Conservation (phyloP, 2,888 invertebrate species). For the Villa cingulata region DNA sequence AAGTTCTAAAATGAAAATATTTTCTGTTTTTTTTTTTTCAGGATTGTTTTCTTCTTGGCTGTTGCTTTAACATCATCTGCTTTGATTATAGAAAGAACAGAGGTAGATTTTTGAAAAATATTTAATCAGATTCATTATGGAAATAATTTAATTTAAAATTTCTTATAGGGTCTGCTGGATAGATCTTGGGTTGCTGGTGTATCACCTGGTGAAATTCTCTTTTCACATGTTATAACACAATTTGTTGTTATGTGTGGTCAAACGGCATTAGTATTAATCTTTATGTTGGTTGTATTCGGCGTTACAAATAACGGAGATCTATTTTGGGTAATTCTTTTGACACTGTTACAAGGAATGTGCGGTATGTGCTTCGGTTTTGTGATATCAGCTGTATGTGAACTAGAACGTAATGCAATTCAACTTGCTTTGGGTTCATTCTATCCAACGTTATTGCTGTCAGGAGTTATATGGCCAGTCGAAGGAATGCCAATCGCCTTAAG, state of each 20-base stretch:
- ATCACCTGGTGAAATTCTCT: conserved; percentile 77
- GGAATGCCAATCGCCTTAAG: conserved; percentile 80
- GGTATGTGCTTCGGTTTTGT: conserved; percentile 96
- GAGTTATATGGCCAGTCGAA: conserved; percentile 94
- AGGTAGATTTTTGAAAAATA: conserved; percentile 32
- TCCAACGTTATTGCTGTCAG: conserved; percentile 80
- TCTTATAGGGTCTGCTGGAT: conserved; percentile 58
- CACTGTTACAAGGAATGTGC: conserved; percentile 79
- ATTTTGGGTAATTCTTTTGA: conserved; percentile 68
- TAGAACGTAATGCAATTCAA: conserved; percentile 87
- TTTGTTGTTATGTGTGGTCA: conserved; percentile 92
- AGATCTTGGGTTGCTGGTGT: conserved; percentile 91
- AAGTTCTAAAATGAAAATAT: not conserved
- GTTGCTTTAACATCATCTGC: conserved; percentile 88
- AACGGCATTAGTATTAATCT: conserved; percentile 76
- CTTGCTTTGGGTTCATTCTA: conserved; percentile 88
- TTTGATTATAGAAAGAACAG: conserved; percentile 79
- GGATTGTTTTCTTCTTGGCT: conserved; percentile 92
- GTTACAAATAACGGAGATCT: conserved; percentile 84
- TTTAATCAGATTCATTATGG: not conserved
- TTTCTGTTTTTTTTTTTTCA: conserved; percentile 33
- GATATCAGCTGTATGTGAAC: conserved; percentile 81
- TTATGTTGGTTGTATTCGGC: conserved; percentile 82
- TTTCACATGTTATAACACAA: conserved; percentile 88
- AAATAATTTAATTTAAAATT: too few relatives aligned